Conservation (phyloP, 2,113 vertebrate genomes). For the Pundamilia nyererei region DNA sequence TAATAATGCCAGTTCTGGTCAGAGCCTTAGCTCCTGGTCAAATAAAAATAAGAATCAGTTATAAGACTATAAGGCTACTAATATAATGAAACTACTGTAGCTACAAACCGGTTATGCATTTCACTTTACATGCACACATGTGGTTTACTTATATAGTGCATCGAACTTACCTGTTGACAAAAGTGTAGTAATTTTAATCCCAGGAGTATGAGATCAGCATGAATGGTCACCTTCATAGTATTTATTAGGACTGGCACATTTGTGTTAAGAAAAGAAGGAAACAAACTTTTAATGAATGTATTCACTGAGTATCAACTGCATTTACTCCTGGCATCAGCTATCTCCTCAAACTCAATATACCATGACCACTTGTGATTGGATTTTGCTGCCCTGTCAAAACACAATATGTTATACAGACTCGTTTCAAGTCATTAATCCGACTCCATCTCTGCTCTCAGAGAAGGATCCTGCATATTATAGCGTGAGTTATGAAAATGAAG, state of each 20-base stretch:
- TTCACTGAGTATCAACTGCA: neutral
- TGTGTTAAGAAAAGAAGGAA: neutral
- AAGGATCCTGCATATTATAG: neutral
- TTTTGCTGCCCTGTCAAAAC: neutral
- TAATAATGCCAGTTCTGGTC: neutral
- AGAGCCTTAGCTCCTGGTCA: neutral
- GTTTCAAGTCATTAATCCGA: neutral
- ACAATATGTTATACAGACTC: neutral
- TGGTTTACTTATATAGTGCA: neutral
- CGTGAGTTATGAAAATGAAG: neutral
- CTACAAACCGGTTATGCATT: neutral
- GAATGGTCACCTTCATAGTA: neutral
- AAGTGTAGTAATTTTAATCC: neutral
- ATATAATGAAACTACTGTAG: neutral
- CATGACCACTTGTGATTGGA: neutral
- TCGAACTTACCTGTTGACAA: fast-evolving
- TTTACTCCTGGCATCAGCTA: neutral
- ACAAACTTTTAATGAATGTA: neutral
- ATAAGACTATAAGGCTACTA: neutral
- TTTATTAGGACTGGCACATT: neutral
- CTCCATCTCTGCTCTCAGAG: neutral
- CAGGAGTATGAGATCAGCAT: neutral
- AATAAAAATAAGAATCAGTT: neutral
- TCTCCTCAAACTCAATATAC: neutral
- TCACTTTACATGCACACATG: neutral